Base-by-base conservation (phyloP, 2,888 invertebrate species). In the Cryptops parisi region DNA sequence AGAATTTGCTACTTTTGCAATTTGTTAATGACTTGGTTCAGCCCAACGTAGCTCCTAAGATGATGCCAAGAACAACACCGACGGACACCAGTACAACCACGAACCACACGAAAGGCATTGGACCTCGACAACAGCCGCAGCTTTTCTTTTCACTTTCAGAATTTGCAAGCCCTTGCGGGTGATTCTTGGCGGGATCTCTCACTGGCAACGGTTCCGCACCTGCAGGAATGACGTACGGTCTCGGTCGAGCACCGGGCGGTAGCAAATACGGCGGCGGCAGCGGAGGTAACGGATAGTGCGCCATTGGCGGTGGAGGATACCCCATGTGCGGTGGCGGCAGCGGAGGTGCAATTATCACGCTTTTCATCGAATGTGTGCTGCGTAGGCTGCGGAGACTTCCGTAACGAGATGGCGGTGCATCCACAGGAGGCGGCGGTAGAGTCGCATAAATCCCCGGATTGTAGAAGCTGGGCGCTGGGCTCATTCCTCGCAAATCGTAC, bases 201-300 rank as follows among this genome's bases (percentile, higher is more conserved):
- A 61, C 57, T 1, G 61, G 61, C 23, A 61, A 49, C 1, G 61
- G 61, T 44, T 61, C 61, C 0, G 55, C 58, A 2, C 56, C 54
- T 5, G 60, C 61, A 6, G 61, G 61, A 38, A 60, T 57, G 27
- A 61, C 61, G 19, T 57, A 52, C 2, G 61, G 61, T 24, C 60
- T 55, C 1, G 60, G 59, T 23, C 60, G 26, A 56, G 60, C 59
- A 43, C 60, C 54, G 1, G 61, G 59, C 1, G 61, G 61, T 38
- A 58, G 44, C 17, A 60, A 47, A 52, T 57, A 58, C 12, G 53
- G 33, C 2, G 59, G 59, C 9, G 58, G 58, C 54, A 56, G 51
- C 9, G 58, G 58, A 2, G 58, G 55, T 2, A 56, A 53, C 25
- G 40, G 47, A 6, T 53, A 53, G n/a, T 47, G 44, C 3, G 58